Conservation (phyloP, 1,140 invertebrate species). For the Pseudomyrmex concolor region DNA sequence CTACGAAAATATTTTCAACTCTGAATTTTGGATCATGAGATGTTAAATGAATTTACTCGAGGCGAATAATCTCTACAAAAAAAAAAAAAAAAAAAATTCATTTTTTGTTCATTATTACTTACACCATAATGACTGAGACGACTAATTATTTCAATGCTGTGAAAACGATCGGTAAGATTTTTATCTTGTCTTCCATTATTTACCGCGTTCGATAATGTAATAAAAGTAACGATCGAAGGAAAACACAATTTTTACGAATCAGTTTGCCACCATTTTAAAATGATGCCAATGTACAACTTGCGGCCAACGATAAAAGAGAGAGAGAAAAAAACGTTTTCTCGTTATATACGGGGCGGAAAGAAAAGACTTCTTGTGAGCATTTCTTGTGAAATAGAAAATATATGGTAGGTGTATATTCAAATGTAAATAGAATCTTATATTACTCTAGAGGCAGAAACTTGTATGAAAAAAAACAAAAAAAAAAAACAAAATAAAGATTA, state of each 20-base stretch:
- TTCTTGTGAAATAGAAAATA: slow-evolving; percentile 54
- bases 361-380: slow-evolving; percentile 48
- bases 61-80: background rate
- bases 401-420: slow-evolving; percentile 39
- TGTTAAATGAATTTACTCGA: background rate
- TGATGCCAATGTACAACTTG: slow-evolving; percentile 12
- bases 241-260: slow-evolving; percentile 21
- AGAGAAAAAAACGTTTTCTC: background rate
- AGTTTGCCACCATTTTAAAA: slow-evolving; percentile 1
- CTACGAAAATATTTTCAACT: slow-evolving; percentile 2
- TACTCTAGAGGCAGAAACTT: slow-evolving; percentile 46
- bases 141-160: background rate
- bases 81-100: background rate
- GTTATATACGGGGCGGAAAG: background rate
- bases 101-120: too few relatives aligned
- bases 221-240: background rate
- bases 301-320: slow-evolving; percentile 27
- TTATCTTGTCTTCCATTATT: slow-evolving; percentile 56
- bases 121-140: background rate
- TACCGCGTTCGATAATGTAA: background rate
- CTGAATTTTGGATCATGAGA: slow-evolving; percentile 21
- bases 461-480: slow-evolving; percentile 60
- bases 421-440: slow-evolving; percentile 60
- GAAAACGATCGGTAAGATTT: background rate
- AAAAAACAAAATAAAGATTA: slow-evolving; percentile 56